phyloP scores from a whole-genome alignment of 2,797 vertebrate genomes.

The Phaenicophaeus curvirostris region DNA sequence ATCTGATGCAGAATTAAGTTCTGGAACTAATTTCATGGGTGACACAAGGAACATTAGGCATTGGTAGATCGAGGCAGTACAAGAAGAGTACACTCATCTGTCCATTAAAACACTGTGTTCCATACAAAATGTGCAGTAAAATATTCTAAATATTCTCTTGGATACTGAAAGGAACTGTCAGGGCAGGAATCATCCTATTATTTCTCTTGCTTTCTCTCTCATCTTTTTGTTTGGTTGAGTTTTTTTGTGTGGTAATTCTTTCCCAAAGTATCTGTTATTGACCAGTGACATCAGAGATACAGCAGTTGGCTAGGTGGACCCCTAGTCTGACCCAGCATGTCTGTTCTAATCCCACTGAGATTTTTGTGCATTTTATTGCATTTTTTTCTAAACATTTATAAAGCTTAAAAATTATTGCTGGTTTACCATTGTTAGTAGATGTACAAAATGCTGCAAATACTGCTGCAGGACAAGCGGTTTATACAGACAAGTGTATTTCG shows the following conservation, averaged over 20 bases:
- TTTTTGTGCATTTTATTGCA: not conserved
- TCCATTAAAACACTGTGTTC: not conserved
- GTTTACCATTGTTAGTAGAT: not conserved
- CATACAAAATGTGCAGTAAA: not conserved
- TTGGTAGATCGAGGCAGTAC: rapidly evolving
- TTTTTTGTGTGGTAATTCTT: not conserved
- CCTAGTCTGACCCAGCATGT: not conserved
- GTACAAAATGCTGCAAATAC: not conserved
- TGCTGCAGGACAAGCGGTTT: not conserved
- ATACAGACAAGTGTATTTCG: not conserved
- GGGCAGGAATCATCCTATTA: not conserved
- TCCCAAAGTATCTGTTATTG: not conserved
- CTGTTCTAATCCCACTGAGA: not conserved
- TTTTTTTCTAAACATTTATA: not conserved
- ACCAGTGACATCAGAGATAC: not conserved
- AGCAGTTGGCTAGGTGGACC: not conserved
- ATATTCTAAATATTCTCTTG: not conserved
- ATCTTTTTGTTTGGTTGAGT: not conserved
- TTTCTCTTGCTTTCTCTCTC: not conserved
- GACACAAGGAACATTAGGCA: not conserved
- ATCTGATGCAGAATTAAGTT: not conserved
- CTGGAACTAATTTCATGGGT: not conserved
- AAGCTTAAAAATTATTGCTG: not conserved
- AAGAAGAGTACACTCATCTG: rapidly evolving
- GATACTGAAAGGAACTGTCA: not conserved